Evolutionary conservation across 2,888 invertebrate genomes (phyloP).

Genomic region (Pyralis farinalis): DNA sequence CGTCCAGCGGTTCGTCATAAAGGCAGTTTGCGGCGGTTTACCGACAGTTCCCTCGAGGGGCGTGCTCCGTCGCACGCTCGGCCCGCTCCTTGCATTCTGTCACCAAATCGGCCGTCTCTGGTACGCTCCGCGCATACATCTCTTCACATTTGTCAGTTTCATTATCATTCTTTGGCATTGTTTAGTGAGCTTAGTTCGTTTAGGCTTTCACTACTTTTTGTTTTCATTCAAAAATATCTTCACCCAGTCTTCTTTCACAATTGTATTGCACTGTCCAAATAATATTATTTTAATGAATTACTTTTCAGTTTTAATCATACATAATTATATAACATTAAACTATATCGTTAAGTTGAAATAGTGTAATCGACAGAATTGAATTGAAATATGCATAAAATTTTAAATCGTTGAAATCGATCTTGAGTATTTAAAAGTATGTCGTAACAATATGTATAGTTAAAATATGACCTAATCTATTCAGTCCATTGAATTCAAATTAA

Average conservation of each 20-base stretch:
- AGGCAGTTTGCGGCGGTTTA: no score
- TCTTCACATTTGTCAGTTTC: constrained; percentile 50
- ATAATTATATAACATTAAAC: constrained; percentile 33
- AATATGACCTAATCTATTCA: constrained; percentile 74
- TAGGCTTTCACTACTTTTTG: constrained; percentile 41
- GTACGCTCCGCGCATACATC: constrained; percentile 48
- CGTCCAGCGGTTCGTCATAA: no score
- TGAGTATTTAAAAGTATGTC: constrained; percentile 61
- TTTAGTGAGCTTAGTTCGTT: constrained; percentile 71
- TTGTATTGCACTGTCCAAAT: constrained; percentile 61
- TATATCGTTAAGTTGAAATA: constrained; percentile 33
- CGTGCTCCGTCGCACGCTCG: neutral
- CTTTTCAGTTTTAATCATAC: constrained; percentile 18
- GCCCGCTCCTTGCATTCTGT: constrained; percentile 49
- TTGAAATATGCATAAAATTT: constrained; percentile 22
- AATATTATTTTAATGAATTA: constrained; percentile 31
- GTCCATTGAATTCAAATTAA: constrained; percentile 76
- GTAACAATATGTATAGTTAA: constrained; percentile 33
- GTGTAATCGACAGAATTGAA: constrained; percentile 29
- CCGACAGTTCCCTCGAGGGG: neutral
- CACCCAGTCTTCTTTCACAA: constrained; percentile 35
- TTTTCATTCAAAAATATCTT: constrained; percentile 26
- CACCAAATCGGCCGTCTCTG: constrained; percentile 46
- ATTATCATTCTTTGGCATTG: constrained; percentile 76
- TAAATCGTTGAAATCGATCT: constrained; percentile 43